A percentile compares a stretch with the other conserved stretches of the same genome.
Evolutionary conservation across 2,113 vertebrate genomes (phyloP).

Genomic region (Talpa occidentalis): DNA sequence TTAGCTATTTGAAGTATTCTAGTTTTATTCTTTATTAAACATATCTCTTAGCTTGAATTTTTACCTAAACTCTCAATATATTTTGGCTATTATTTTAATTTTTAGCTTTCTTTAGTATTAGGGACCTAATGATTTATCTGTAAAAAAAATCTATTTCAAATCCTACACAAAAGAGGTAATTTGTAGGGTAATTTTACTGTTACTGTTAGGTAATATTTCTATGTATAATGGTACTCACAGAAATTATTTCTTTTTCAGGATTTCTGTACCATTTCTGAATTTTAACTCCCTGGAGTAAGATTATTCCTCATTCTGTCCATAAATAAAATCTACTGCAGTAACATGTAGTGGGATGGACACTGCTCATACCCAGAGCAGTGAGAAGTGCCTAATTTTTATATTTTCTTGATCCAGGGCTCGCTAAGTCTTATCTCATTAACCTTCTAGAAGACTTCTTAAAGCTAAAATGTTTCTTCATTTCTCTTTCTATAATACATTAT

Average conservation of each 20-base stretch:
- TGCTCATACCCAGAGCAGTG: neutral
- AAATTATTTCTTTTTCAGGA: neutral
- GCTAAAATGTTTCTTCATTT: conserved; percentile 30
- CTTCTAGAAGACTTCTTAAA: conserved; percentile 32
- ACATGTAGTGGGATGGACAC: neutral
- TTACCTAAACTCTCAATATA: conserved; percentile 20
- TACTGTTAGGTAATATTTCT: conserved; percentile 31
- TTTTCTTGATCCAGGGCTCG: neutral
- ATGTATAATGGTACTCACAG: neutral
- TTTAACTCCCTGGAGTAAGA: conserved; percentile 20
- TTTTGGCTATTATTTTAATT: conserved; percentile 32
- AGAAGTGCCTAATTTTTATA: neutral
- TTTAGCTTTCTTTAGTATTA: conserved; percentile 20
- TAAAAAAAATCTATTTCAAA: conserved; percentile 22
- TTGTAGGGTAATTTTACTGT: conserved; percentile 35
- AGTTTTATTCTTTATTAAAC: conserved; percentile 35
- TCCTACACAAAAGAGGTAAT: neutral
- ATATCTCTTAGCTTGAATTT: conserved; percentile 40
- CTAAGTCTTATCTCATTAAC: neutral
- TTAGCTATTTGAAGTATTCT: neutral
- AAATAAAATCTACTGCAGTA: neutral
- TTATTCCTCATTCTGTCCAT: neutral
- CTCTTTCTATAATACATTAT: neutral
- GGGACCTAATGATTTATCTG: neutral
- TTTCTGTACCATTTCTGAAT: conserved; percentile 31